Evolutionary conservation across 2,113 vertebrate genomes (phyloP).

Genomic region (Charadrius vociferus): DNA sequence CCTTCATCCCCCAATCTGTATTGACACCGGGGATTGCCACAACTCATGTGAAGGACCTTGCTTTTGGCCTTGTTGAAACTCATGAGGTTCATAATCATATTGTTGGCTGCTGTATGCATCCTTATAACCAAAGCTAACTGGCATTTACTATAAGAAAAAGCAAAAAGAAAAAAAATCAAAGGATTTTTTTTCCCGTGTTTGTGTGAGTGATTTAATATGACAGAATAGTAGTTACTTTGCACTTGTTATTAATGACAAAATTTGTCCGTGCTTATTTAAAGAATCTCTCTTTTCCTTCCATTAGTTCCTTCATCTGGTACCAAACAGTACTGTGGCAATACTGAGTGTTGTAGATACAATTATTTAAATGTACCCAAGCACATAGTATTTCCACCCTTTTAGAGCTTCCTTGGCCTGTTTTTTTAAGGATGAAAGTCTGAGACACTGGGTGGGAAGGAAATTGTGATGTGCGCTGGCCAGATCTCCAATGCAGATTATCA

Average conservation of each 20-base stretch:
- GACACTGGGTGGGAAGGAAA: background rate
- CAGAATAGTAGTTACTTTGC: background rate
- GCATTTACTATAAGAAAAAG: background rate
- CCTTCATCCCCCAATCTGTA: no score
- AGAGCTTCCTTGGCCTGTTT: background rate
- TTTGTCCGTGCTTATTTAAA: background rate
- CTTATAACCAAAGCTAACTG: background rate
- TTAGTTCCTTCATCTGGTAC: no score
- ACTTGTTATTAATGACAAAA: background rate
- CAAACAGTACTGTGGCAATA: no score
- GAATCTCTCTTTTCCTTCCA: background rate
- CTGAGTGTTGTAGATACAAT: no score
- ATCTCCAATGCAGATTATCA: background rate
- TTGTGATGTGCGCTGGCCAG: background rate
- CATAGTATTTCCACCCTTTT: background rate
- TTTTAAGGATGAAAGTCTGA: background rate
- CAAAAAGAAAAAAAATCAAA: background rate
- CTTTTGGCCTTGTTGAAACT: background rate
- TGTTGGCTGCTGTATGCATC: background rate
- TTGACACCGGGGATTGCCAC: no score
- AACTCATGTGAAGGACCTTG: background rate
- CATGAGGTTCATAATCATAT: background rate
- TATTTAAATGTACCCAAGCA: background rate
- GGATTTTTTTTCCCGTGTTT: background rate
- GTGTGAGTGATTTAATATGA: background rate